Evolutionary conservation across 2,888 invertebrate species (phyloP).

Genomic region (Tortricodes alternella): DNA sequence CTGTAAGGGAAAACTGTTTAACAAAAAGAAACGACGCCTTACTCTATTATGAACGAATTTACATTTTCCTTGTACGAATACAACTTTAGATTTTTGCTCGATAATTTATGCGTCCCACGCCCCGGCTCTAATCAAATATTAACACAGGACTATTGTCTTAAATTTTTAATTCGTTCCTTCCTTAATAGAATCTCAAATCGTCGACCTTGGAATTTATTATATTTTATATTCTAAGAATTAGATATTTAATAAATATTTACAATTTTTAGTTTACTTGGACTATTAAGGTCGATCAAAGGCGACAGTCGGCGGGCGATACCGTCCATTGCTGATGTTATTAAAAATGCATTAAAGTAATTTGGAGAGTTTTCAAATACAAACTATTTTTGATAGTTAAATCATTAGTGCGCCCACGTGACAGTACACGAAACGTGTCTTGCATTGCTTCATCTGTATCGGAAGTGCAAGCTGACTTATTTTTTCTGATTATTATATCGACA

Average conservation of each 20-base stretch:
- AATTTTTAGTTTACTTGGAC: conserved; percentile 3
- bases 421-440: not conserved
- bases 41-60: conserved; percentile 2
- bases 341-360: conserved; percentile 56
- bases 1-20: conserved; percentile 58
- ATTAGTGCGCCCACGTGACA: conserved; percentile 32
- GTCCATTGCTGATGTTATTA: conserved; percentile 54
- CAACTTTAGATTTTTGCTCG: conserved; percentile 7
- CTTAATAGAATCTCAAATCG: conserved; percentile 2
- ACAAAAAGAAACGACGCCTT: conserved; percentile 1
- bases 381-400: conserved; percentile 42
- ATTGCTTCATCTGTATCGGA: not conserved
- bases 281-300: conserved; percentile 23
- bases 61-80: conserved; percentile 15
- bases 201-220: not conserved
- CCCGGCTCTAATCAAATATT: conserved; percentile 27
- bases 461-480: not conserved
- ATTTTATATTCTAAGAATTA: not conserved
- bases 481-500: not conserved
- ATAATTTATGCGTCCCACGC: conserved; percentile 28
- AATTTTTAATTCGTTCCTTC: conserved; percentile 17
- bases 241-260: not conserved
- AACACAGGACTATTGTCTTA: conserved; percentile 26
- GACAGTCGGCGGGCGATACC: not conserved
- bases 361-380: conserved; percentile 50